Percentiles rank a stretch among this genome's conserved stretches.
Conservation (phyloP, 1,140 invertebrate species). For the Stratiolaelaps scimitus region DNA sequence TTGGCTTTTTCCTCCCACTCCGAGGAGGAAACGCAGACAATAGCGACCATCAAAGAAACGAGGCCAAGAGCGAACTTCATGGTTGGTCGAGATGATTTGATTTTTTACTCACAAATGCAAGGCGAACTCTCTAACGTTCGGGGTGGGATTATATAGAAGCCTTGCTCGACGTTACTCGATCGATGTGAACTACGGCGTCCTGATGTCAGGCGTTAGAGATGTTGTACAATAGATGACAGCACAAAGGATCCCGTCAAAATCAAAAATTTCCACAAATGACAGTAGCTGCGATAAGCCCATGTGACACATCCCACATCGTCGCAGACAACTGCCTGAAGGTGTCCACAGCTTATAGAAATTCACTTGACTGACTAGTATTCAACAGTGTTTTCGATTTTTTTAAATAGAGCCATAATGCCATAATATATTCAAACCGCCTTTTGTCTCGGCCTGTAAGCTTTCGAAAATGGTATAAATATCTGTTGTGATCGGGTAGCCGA, state of each 20-base stretch:
- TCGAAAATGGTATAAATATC: no score
- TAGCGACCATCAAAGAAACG: not conserved
- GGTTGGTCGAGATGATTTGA: not conserved
- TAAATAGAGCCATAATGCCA: no score
- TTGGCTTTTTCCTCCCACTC: constrained; percentile 2
- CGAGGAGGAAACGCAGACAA: not conserved
- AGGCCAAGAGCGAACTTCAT: constrained; percentile 2
- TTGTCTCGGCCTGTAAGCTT: no score
- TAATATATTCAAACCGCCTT: no score
- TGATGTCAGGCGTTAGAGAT: not conserved
- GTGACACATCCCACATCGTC: no score
- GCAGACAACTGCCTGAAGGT: no score
- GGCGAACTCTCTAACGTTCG: not conserved
- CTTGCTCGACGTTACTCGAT: not conserved
- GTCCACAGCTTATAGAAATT: no score
- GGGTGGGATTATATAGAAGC: not conserved
- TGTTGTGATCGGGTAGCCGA: no score
- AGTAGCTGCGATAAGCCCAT: no score
- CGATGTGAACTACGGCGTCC: not conserved
- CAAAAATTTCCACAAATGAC: not conserved
- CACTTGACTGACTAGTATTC: no score
- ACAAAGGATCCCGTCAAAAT: not conserved
- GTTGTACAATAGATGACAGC: not conserved
- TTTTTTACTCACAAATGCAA: not conserved
- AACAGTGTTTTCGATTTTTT: no score